phyloP scores from a whole-genome alignment of 2,113 vertebrate genomes.

The Ictidomys tridecemlineatus region DNA sequence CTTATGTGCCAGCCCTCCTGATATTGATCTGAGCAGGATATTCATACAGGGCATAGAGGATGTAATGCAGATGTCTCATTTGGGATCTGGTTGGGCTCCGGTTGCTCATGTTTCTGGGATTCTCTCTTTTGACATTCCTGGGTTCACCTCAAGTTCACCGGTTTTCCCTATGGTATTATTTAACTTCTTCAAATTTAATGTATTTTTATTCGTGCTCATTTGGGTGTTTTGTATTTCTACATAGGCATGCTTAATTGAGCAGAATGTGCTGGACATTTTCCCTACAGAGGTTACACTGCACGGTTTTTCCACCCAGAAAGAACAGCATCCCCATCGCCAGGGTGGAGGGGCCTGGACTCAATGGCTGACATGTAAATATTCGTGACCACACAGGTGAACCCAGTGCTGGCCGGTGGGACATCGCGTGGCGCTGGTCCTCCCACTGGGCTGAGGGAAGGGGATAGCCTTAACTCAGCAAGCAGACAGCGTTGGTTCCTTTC shows the following conservation, averaged over 20 bases:
- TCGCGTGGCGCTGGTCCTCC: conserved; percentile 52
- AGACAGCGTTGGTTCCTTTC: conserved; percentile 83
- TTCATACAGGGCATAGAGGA: not conserved
- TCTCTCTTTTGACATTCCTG: conserved; percentile 78
- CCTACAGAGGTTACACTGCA: conserved; percentile 52
- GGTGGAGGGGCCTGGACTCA: not conserved
- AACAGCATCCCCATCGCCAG: conserved; percentile 33
- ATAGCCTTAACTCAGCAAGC: conserved; percentile 81
- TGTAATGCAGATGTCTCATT: conserved; percentile 41
- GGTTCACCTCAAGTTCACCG: conserved; percentile 83
- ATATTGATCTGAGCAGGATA: conserved; percentile 8
- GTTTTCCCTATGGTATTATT: conserved; percentile 74
- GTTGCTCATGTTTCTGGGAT: conserved; percentile 78
- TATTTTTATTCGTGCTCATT: conserved; percentile 82
- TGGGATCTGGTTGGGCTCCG: not conserved
- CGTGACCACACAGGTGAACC: conserved; percentile 75
- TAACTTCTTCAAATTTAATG: conserved; percentile 76
- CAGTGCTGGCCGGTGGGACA: conserved; percentile 49
- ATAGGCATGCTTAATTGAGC: conserved; percentile 77
- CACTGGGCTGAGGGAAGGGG: conserved; percentile 58
- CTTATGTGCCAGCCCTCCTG: conserved; percentile 25
- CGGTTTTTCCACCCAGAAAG: conserved; percentile 59
- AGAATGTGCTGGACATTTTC: conserved; percentile 70
- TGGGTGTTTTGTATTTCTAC: conserved; percentile 73
- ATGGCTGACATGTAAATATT: not conserved